phyloP scores from a whole-genome alignment of 2,797 vertebrate genomes.

The Apogon hyalosoma region DNA sequence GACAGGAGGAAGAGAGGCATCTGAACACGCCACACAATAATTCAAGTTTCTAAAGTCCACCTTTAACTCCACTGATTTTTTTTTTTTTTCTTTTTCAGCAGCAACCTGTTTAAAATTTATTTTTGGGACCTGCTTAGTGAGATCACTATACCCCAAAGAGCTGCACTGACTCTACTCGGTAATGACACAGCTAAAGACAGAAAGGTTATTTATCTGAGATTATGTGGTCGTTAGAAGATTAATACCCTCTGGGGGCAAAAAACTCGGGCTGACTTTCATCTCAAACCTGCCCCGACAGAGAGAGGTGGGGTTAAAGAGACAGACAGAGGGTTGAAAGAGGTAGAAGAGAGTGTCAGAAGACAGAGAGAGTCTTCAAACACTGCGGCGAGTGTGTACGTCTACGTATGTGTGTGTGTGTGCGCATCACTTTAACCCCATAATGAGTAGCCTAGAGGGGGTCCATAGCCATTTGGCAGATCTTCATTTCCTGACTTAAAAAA shows the following conservation, averaged over 20 bases:
- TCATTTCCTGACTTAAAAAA: slow-evolving; percentile 88
- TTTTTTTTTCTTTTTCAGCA: background rate
- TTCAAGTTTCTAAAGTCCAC: no score
- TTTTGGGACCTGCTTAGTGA: slow-evolving; percentile 8
- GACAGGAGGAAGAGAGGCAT: background rate
- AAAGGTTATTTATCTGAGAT: slow-evolving; percentile 88
- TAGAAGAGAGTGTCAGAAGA: slow-evolving; percentile 86
- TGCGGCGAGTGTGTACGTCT: slow-evolving; percentile 28
- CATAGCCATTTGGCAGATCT: slow-evolving; percentile 87
- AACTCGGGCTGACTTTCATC: slow-evolving; percentile 91
- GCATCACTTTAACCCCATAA: slow-evolving; percentile 90
- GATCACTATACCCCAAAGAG: background rate
- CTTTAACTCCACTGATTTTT: no score
- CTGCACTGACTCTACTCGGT: slow-evolving; percentile 54
- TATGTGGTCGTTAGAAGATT: slow-evolving; percentile 89
- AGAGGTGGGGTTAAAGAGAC: slow-evolving; percentile 85
- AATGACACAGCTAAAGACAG: slow-evolving; percentile 89
- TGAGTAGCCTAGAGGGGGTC: slow-evolving; percentile 89
- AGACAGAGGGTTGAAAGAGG: slow-evolving; percentile 83
- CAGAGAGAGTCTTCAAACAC: slow-evolving; percentile 89
- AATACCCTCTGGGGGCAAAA: slow-evolving; percentile 87
- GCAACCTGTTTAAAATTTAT: background rate
- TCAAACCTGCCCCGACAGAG: slow-evolving; percentile 92
- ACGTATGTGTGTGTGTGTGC: slow-evolving; percentile 81
- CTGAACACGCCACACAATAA: no score